Evolutionary conservation across 2,113 vertebrate species (phyloP), one percentile per base, ranked within the genome.

Genomic region (Colistium nudipinnis): DNA sequence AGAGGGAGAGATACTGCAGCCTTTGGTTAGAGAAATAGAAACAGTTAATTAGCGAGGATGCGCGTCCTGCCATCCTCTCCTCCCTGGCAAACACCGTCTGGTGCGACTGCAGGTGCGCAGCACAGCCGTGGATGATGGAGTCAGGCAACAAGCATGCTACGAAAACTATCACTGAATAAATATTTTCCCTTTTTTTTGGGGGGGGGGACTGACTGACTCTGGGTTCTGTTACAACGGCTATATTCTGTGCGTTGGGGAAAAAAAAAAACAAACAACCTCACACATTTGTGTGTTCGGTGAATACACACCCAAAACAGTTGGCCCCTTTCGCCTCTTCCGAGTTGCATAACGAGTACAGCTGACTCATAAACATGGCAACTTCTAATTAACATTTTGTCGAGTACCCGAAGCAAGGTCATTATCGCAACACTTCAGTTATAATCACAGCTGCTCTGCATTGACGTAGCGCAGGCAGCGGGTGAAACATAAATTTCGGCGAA

Each of bases 361-460:
- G 86, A 87, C 77, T 88, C 82, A 85, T 72, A 81, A 88, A 78
- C 83, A 80, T 72, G 70, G 78, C 76, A 82, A 79, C 64, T 33
- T 81, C 83, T 82, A 86, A 88, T 90, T 90, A 88, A 89, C 87
- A 86, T 85, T 87, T 86, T 33, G 80, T 86, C 17, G 63, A 76
- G 69, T 41, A 74, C 83, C 80, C 48, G 4, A 72, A 84, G 86
- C 85, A 84, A 88, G 90, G 88, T 91, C 87, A 87, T 86, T 70
- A 81, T 70, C 53, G 33, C 80, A 87, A 78, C 68, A 81, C 77
- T 85, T 89, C 81, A 83, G 70, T 49, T 73, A 35, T 80, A 76
- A 87, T 88, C 83, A 79, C 31, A 39, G 75, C 78, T 69, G 77
- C 63, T 59, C 49, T 1, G 70, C 78, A 25, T n/a, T 65, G 76